Base-by-base conservation (phyloP, 2,797 vertebrate genomes). In the Phataginus tricuspis region DNA sequence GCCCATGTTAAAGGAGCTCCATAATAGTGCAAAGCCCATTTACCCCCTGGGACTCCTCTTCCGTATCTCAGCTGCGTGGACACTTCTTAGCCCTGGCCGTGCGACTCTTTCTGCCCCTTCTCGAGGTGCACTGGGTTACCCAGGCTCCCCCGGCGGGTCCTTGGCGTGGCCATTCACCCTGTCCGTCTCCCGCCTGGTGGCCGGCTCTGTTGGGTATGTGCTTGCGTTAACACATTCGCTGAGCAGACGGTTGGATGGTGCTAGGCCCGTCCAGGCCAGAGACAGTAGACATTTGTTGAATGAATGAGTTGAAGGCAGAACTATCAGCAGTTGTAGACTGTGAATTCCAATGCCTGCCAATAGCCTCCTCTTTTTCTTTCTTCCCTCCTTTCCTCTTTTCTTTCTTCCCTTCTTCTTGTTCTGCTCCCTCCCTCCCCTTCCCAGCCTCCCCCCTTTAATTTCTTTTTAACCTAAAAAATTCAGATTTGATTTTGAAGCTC, bases 401-500 rank as follows among this genome's bases (percentile, higher is more conserved):
- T 18, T 29, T 19, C 4, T 37, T 2, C 63, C 9, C 11, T 15
- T 84, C 8, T 39, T 39, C 21, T 14, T 39, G 1, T 13, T 7
- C 37, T 23, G 2, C 16, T 21, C 1, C 3, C 19, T 15, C 13
- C 31, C 9, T 27, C n/a, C 10, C 15, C 14, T 68, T 27, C 15
- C 4, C 0, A 0, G 16, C 25, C 9, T 57, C 49, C 29, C 15
- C 21, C 0, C 45, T 45, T 51, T 61, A 45, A 45, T 31, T 59
- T 68, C 23, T 14, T 4, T 27, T 93, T 49, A 55, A 6, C 90
- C 90, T 94, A n/a, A 79, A 92, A 91, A 57, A 51, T 7, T 63
- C 18, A 23, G 19, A 77, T 91, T 86, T 94, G 51, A 80, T 88
- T 95, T 91, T 80, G 29, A 90, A 69, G 59, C 45, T 89, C 45